phyloP scores from a whole-genome alignment of 1,140 invertebrate species.

The Brachionus rotundiformis region DNA sequence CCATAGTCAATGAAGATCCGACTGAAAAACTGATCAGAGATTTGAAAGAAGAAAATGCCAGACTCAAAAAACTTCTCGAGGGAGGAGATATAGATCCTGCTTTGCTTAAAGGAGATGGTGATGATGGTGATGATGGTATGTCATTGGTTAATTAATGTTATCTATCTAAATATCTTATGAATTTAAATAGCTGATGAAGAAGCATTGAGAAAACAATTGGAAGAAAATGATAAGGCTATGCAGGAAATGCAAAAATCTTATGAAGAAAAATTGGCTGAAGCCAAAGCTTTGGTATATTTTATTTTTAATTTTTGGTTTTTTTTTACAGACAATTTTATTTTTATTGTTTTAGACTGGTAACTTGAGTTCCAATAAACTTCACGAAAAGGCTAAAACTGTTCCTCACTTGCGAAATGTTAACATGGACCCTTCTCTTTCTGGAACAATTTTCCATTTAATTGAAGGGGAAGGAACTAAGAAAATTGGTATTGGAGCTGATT shows the following conservation, averaged over 20 bases:
- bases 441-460: slow-evolving; percentile 68
- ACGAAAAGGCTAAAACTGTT: slow-evolving; percentile 65
- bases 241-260: slow-evolving; percentile 67
- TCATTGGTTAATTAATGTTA: slow-evolving; percentile 50
- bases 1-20: slow-evolving; percentile 69
- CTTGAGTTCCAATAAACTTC: slow-evolving; percentile 57
- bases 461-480: slow-evolving; percentile 69
- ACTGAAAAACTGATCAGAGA: slow-evolving; percentile 69
- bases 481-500: slow-evolving; percentile 64
- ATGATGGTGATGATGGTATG: slow-evolving; percentile 53
- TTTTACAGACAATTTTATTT: not conserved
- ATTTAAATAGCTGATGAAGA: slow-evolving; percentile 58
- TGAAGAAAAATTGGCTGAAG: slow-evolving; percentile 66
- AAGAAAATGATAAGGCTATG: slow-evolving; percentile 68
- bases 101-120: slow-evolving; percentile 56
- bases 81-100: slow-evolving; percentile 58
- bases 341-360: slow-evolving; percentile 62
- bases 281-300: slow-evolving; percentile 56
- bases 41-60: slow-evolving; percentile 63
- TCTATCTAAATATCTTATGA: not conserved
- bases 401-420: slow-evolving; percentile 70
- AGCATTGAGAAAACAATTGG: slow-evolving; percentile 65
- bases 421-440: slow-evolving; percentile 68
- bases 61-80: slow-evolving; percentile 61
- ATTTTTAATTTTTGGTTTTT: not conserved